Percentiles rank a stretch among this genome's conserved stretches.
phyloP scores from a whole-genome alignment of 1,140 invertebrate species.

The Batillaria attramentaria region DNA sequence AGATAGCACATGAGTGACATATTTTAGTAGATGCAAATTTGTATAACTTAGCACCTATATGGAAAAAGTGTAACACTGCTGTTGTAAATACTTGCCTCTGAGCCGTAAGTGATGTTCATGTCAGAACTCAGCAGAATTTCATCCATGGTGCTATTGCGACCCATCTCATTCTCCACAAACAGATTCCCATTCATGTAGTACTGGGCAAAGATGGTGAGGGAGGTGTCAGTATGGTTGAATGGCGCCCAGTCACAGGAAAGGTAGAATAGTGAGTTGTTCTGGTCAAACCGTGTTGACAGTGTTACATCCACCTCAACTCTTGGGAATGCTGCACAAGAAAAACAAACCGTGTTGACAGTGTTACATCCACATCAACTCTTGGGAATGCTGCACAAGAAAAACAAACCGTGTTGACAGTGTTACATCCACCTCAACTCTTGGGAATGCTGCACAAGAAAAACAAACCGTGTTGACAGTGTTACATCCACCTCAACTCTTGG shows the following conservation, averaged over 20 bases:
- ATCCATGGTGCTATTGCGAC: conserved; percentile 32
- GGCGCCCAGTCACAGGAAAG: conserved; percentile 43
- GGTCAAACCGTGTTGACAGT: conserved; percentile 31
- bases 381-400: conserved; percentile 31
- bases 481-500: conserved; percentile 29
- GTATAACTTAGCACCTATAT: too few relatives aligned
- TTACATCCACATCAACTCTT: conserved; percentile 23
- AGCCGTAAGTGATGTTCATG: conserved; percentile 7
- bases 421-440: conserved; percentile 27
- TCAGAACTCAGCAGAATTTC: conserved; percentile 23
- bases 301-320: conserved; percentile 22
- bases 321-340: conserved; percentile 32
- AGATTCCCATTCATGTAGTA: conserved; percentile 37
- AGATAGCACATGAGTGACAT: neutral
- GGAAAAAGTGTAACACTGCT: too few relatives aligned
- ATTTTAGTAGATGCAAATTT: too few relatives aligned
- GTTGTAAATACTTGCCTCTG: conserved; percentile 20
- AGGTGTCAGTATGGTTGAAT: conserved; percentile 22
- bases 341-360: conserved; percentile 27
- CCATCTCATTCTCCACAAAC: conserved; percentile 13
- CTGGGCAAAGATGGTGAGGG: conserved; percentile 34
- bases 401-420: conserved; percentile 27
- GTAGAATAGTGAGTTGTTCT: conserved; percentile 32
- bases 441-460: conserved; percentile 30
- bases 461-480: conserved; percentile 25